Evolutionary conservation across 1,140 invertebrate species (phyloP), one percentile per base, ranked within the genome.

Genomic region (Propsilocerus akamusi): DNA sequence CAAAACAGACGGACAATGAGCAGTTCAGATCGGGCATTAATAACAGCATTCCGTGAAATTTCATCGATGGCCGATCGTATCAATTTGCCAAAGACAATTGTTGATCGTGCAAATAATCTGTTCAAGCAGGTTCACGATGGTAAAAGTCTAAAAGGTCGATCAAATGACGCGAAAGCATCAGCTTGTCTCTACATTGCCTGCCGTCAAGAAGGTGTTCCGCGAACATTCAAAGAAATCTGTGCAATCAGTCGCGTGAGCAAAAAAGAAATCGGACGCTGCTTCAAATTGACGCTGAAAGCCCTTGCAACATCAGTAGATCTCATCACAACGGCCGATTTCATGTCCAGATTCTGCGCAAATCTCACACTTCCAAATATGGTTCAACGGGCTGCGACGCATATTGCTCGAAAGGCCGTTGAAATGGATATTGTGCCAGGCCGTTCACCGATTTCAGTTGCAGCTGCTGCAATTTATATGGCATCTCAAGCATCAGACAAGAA

Each of bases 401-500:
- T 99, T 62, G 96, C 96, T 0, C 77, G 85, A 54, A 94, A 92
- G 66, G 95, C 96, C 46, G 92, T 95, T 0, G 94, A 99, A 62
- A 67, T 97, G 61, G 95, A 99, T 62, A 89, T 99, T 61, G 95
- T 99, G 10, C 88, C 96, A 52, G 96, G 96, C n/a, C 77, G 95
- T 60, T 98, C 94, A 55, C 97, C 97, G 0, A 97, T 99, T 55
- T 99, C 95, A 0, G 93, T 99, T 2, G 92, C 97, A 1, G 97
- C 97, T 26, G 96, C 97, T 46, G 95, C 97, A 46, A 99, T 99
- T 59, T 99, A 99, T 61, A 98, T 99, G 94, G 96, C 97, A 1
- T 97, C 92, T 32, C 91, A 95, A 79, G 90, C 93, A 5, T 97
- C 94, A 1, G 90, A 90, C 56, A 84, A 91, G 55, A 97, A 97